phyloP scores from a whole-genome alignment of 1,140 invertebrate genomes.

The Heliconius eleuchia region DNA sequence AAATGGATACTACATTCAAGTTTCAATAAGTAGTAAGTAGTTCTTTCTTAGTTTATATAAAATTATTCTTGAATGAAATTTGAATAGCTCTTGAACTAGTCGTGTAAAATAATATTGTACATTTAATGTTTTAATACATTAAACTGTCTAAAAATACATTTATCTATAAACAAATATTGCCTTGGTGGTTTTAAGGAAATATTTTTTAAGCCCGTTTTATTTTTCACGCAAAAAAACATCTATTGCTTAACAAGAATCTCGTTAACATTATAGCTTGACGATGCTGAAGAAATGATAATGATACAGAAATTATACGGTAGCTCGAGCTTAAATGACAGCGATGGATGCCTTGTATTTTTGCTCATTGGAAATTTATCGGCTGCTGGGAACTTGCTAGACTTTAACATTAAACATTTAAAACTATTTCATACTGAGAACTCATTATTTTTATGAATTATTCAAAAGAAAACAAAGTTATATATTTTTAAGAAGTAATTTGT shows the following conservation, averaged over 20 bases:
- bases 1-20: background rate
- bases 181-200: too few relatives aligned
- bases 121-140: background rate
- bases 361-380: slow-evolving; percentile 13
- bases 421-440: background rate
- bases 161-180: too few relatives aligned
- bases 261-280: slow-evolving; percentile 10
- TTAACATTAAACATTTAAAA: background rate
- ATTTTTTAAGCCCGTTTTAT: background rate
- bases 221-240: background rate
- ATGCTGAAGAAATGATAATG: slow-evolving; percentile 6
- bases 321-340: slow-evolving; percentile 7
- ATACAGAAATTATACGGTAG: slow-evolving; percentile 14
- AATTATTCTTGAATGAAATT: background rate
- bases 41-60: background rate
- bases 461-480: background rate
- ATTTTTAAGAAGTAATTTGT: background rate
- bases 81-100: background rate
- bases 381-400: slow-evolving; percentile 2
- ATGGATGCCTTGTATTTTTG: slow-evolving; percentile 8
- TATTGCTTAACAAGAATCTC: slow-evolving; percentile 8
- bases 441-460: background rate
- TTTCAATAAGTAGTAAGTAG: background rate
- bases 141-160: background rate
- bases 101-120: background rate